These are phyloP conservation scores for Alosa sapidissima DNA, from an alignment of 2,797 vertebrate species.

Conservation along the genomic window DNA sequence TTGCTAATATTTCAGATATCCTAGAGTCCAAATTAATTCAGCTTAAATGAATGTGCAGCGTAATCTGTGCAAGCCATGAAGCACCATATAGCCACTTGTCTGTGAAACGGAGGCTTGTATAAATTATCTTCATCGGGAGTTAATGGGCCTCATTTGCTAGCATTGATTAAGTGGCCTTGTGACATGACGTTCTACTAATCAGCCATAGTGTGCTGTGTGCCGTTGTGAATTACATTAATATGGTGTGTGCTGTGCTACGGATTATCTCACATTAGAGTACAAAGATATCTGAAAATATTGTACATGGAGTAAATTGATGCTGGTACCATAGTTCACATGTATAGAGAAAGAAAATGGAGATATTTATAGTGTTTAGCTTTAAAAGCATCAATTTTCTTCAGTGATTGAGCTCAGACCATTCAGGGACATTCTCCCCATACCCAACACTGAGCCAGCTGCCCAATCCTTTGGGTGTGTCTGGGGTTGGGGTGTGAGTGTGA, in stretches of 20 bases:
- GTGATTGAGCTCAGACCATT: neutral
- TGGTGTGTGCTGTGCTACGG: neutral
- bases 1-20: neutral
- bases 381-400: neutral
- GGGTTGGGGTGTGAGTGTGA: neutral
- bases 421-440: neutral
- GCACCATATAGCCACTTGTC: slow-evolving; percentile 3
- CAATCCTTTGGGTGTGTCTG: neutral
- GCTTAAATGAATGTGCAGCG: neutral
- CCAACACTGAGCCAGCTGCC: neutral
- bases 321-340: neutral
- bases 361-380: neutral
- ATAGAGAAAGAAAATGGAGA: neutral
- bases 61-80: slow-evolving; percentile 9
- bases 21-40: neutral
- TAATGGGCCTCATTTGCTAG: slow-evolving; percentile 16
- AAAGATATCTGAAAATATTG: neutral
- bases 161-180: slow-evolving; percentile 10
- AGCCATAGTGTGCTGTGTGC: slow-evolving; percentile 13
- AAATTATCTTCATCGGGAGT: neutral
- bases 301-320: neutral
- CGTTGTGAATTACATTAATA: slow-evolving; percentile 6
- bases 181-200: neutral
- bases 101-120: slow-evolving; percentile 4
- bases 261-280: slow-evolving; percentile 3